Percentiles rank a stretch among this genome's conserved stretches.
Evolutionary conservation across 2,797 vertebrate genomes (phyloP).

Genomic region (Tapera naevia): DNA sequence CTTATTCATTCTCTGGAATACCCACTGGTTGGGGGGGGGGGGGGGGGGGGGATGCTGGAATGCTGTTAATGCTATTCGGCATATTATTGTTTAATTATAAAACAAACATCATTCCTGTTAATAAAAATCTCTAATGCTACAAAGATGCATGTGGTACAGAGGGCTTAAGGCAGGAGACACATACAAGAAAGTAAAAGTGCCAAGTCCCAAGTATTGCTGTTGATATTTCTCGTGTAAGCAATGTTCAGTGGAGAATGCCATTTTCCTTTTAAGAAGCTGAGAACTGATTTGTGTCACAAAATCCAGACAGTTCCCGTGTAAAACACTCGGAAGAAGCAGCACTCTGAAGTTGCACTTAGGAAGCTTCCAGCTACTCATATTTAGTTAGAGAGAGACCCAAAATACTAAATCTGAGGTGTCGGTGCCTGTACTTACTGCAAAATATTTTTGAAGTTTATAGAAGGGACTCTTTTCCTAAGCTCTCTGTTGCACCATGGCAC

Average conservation of each 20-base stretch:
- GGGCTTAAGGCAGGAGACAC: background rate
- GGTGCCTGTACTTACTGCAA: background rate
- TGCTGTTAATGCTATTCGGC: background rate
- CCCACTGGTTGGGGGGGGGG: background rate
- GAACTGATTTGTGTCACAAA: background rate
- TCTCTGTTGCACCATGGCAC: background rate
- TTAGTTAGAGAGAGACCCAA: background rate
- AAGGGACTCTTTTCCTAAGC: background rate
- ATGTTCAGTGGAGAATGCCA: background rate
- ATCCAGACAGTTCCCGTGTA: background rate
- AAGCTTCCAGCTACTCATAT: background rate
- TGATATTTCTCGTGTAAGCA: background rate
- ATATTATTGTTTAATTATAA: background rate
- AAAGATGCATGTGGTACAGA: accelerated
- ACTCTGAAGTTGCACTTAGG: background rate
- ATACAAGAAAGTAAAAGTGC: background rate
- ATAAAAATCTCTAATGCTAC: background rate
- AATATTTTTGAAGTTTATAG: background rate
- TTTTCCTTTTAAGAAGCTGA: background rate
- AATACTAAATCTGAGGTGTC: background rate
- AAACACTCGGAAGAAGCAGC: background rate
- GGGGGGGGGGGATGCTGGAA: background rate
- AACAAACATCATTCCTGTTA: background rate
- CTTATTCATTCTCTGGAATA: background rate
- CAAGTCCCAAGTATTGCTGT: background rate